phyloP scores from a whole-genome alignment of 2,113 vertebrate genomes.

The Scatophagus argus region DNA sequence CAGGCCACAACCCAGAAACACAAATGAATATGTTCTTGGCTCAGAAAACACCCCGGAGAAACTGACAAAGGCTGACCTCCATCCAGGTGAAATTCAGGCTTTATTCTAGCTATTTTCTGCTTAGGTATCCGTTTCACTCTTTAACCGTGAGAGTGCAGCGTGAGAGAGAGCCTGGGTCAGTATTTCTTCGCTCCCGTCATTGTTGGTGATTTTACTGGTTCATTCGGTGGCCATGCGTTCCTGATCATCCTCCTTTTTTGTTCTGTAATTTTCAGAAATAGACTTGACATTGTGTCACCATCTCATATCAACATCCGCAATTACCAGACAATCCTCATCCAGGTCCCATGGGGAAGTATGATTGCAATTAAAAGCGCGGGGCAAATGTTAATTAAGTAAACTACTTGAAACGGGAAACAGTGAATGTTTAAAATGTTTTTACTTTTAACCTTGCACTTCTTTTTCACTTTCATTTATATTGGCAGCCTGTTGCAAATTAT shows the following conservation, averaged over 20 bases:
- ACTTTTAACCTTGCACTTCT: conserved; percentile 65
- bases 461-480: conserved; percentile 36
- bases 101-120: not conserved
- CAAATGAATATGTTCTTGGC: conserved; percentile 64
- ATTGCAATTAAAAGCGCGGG: conserved; percentile 99
- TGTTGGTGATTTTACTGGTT: conserved; percentile 10
- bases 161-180: not conserved
- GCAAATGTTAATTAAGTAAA: conserved; percentile 99
- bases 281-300: conserved; percentile 90
- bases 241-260: conserved; percentile 85
- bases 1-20: conserved; percentile 76
- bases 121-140: conserved; percentile 10
- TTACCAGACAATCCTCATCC: conserved; percentile 90
- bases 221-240: conserved; percentile 84
- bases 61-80: conserved; percentile 74
- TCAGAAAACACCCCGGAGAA: conserved; percentile 38
- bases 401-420: conserved; percentile 93
- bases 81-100: conserved; percentile 67
- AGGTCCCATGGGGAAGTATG: conserved; percentile 92
- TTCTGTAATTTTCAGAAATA: conserved; percentile 90
- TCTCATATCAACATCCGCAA: conserved; percentile 97
- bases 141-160: not conserved
- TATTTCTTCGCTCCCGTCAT: not conserved
- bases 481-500: conserved; percentile 38
- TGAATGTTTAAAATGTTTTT: conserved; percentile 80